These are phyloP conservation scores for Lycocerus yunnanus DNA, from an alignment of 2,888 invertebrate species.

Conservation along the genomic window DNA sequence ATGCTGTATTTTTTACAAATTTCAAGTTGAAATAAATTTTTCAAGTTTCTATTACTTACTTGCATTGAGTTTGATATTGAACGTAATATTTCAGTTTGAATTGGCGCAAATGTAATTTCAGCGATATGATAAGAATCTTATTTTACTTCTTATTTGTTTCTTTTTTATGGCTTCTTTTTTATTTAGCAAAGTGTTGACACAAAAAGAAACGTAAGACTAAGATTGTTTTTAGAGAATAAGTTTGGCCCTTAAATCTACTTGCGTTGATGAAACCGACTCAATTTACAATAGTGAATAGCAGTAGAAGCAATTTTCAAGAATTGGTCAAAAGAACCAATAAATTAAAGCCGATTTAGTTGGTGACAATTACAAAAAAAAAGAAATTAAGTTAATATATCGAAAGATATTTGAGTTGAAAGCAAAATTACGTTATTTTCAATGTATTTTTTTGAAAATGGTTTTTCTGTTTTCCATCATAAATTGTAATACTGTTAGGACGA, in stretches of 20 bases:
- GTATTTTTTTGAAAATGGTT: neutral
- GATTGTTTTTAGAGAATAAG: conserved; percentile 19
- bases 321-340: conserved; percentile 39
- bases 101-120: conserved; percentile 15
- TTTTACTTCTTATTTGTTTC: conserved; percentile 14
- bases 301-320: conserved; percentile 30
- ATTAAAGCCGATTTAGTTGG: conserved; percentile 37
- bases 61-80: conserved; percentile 6
- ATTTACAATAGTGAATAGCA: conserved; percentile 19
- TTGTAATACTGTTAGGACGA: neutral
- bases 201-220: conserved; percentile 6
- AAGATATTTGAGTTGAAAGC: neutral
- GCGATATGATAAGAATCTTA: conserved; percentile 16
- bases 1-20: neutral
- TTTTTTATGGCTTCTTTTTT: neutral
- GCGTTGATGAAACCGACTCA: conserved; percentile 14
- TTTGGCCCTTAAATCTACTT: conserved; percentile 11
- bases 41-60: neutral
- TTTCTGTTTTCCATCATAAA: neutral
- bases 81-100: conserved; percentile 19
- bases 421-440: neutral
- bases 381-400: neutral
- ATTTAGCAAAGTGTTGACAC: neutral
- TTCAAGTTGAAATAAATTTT: neutral
- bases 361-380: neutral